Percentiles rank a stretch among this genome's conserved stretches.
phyloP scores from a whole-genome alignment of 2,888 invertebrate species.

The Siphlonurus alternatus region DNA sequence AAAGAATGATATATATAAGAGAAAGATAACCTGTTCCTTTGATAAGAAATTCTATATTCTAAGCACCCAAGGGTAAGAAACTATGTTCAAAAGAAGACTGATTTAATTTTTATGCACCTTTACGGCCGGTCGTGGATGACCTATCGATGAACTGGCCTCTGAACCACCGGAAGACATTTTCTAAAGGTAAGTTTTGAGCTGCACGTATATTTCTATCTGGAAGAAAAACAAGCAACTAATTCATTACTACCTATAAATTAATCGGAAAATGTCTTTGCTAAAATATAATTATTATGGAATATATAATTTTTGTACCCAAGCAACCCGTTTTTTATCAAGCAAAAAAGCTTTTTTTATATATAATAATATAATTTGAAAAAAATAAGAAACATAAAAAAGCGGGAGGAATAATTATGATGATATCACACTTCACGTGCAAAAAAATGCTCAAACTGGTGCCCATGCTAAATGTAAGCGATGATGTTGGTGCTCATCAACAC shows the following conservation, averaged over 20 bases:
- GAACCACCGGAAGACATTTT: slow-evolving; percentile 11
- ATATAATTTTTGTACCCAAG: too few relatives aligned
- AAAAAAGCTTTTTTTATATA: too few relatives aligned
- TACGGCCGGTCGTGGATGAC: slow-evolving; percentile 3
- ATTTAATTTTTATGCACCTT: slow-evolving; percentile 6
- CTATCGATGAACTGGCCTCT: slow-evolving; percentile 9
- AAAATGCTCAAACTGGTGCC: too few relatives aligned
- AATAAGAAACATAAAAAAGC: background rate
- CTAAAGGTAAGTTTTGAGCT: slow-evolving; percentile 10
- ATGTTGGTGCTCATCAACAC: background rate
- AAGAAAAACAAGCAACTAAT: slow-evolving; percentile 7
- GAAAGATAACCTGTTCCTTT: too few relatives aligned
- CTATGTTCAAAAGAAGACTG: background rate
- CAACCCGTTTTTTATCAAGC: too few relatives aligned
- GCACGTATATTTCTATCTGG: slow-evolving; percentile 9
- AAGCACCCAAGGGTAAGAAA: background rate
- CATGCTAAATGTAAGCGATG: too few relatives aligned
- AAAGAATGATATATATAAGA: too few relatives aligned
- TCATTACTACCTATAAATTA: background rate
- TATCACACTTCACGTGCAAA: too few relatives aligned
- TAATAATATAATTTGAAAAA: background rate
- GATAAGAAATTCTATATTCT: too few relatives aligned
- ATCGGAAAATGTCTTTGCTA: background rate
- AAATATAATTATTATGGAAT: too few relatives aligned
- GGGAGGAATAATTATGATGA: background rate